phyloP scores from a whole-genome alignment of 1,140 invertebrate genomes.

The Eupristina koningsbergeri region DNA sequence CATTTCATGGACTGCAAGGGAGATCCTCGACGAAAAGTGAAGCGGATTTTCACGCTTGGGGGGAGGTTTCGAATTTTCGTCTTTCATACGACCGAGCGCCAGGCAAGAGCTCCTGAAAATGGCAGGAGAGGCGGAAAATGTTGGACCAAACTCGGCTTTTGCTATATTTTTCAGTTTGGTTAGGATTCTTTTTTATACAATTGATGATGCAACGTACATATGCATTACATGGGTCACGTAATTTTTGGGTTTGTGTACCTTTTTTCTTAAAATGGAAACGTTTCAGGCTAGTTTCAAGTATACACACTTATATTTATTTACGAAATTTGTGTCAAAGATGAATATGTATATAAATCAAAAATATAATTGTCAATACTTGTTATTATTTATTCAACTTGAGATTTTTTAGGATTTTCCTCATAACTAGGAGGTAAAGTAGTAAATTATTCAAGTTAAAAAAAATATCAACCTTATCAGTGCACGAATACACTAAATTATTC shows the following conservation, averaged over 20 bases:
- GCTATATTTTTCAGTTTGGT: conserved; percentile 25
- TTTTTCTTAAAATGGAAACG: background rate
- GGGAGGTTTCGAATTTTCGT: background rate
- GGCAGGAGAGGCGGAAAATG: conserved; percentile 26
- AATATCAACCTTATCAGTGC: conserved; percentile 24
- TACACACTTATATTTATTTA: background rate
- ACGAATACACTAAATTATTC: conserved; percentile 26
- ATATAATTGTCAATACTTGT: background rate
- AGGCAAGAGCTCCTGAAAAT: background rate
- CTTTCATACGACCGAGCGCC: background rate
- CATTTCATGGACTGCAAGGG: conserved; percentile 5
- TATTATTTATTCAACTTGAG: background rate
- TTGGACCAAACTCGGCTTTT: conserved; percentile 2
- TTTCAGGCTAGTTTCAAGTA: background rate
- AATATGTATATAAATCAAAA: background rate
- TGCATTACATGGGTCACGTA: background rate
- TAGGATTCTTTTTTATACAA: background rate
- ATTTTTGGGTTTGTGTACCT: background rate
- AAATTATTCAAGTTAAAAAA: conserved; percentile 34
- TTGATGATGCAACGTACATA: background rate
- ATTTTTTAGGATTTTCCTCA: background rate
- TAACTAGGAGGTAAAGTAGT: background rate
- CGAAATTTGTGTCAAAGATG: background rate
- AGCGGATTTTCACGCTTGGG: no score
- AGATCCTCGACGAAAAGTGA: background rate